Conservation (phyloP, 1,140 invertebrate genomes). For the Lamellibrachia luymesi region DNA sequence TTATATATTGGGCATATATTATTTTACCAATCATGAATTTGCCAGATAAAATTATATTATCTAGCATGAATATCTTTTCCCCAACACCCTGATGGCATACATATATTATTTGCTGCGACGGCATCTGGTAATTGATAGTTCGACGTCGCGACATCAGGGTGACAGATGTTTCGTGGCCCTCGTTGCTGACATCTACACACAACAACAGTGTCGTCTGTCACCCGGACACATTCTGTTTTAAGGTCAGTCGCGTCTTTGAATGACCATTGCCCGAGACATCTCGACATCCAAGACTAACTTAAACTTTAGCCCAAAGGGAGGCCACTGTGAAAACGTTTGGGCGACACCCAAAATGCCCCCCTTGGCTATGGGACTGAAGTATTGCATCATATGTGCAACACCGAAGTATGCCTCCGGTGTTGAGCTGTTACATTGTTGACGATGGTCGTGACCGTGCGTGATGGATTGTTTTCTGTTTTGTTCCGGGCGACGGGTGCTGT, state of each 20-base stretch:
- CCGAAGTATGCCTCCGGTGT: background rate
- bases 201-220: background rate
- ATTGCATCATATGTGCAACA: background rate
- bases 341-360: background rate
- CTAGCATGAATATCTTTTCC: too few species aligned
- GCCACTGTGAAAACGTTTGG: background rate
- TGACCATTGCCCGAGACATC: background rate
- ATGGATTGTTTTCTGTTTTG: background rate
- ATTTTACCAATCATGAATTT: too few species aligned
- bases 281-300: background rate
- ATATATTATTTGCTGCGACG: too few species aligned
- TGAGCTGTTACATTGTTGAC: background rate
- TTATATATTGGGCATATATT: too few species aligned
- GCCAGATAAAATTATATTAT: too few species aligned
- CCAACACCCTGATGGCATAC: too few species aligned
- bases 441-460: background rate
- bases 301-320: background rate
- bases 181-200: background rate
- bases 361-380: background rate
- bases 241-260: background rate
- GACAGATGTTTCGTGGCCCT: background rate
- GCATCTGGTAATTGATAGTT: background rate
- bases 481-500: background rate
- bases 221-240: background rate
- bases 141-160: background rate